Base-by-base conservation (phyloP, 2,797 vertebrate species). In the Menidia menidia region DNA sequence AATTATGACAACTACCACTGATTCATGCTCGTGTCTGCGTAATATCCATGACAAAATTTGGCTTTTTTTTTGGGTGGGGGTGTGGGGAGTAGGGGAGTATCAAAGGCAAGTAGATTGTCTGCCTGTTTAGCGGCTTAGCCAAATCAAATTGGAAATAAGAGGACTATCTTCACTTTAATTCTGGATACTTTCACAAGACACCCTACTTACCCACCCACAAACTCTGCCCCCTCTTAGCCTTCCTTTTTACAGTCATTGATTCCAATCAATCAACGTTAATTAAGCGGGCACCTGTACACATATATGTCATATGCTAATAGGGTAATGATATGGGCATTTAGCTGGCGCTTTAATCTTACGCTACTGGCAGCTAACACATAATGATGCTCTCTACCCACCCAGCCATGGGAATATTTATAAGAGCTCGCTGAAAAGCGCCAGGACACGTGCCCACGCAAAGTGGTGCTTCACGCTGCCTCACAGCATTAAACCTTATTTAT, bases 1-100 rank as follows among this genome's bases (percentile, higher is more conserved):
- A 87, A 92, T 91, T 90, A 88, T 93, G 92, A 93, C 92, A 93
- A 91, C 87, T 82, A 78, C 82, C 83, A 81, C 85, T 74, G 88
- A 90, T 88, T 90, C 87, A 64, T 72, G 80, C 82, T 31, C 60
- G 84, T 79, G 86, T 89, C 88, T 88, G 87, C 69, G 83, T 90
- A 90, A 89, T 87, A 91, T 90, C 86, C 87, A 57, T 89, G 90
- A 91, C 90, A 91, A 92, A 92, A 91, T 91, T 89, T 89, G 91
- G 82, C 83, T 85, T 84, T 56, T 61, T 62, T 45, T n/a, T 12
- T 9, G 11, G 33, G 13, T 32, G 13, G 45, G 35, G 56, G 61
- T 25, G 25, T 25, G 25, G 25, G n/a, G n/a, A n/a, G n/a, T 82
- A 79, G 68, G 39, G n/a, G 60, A 62, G 82, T 88, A 90, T 91